These are phyloP conservation scores for Microchirus variegatus DNA, from an alignment of 2,797 vertebrate genomes.

Conservation along the genomic window DNA sequence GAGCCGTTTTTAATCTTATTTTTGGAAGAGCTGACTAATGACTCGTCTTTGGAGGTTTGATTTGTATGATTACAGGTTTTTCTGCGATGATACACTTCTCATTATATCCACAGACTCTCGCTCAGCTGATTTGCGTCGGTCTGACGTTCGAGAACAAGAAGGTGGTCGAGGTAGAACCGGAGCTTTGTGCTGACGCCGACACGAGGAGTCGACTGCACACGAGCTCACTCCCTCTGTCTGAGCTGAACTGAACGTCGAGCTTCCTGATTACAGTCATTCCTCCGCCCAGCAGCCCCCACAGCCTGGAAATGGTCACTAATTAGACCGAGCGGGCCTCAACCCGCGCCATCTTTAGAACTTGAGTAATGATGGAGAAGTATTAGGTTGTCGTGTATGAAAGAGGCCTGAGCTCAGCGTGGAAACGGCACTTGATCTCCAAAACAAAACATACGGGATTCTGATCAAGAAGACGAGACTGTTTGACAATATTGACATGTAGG, in stretches of 20 bases:
- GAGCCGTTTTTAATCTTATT: conserved; percentile 60
- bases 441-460: too few relatives aligned
- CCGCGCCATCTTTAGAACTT: conserved; percentile 19
- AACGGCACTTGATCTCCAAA: too few relatives aligned
- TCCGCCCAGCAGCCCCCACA: conserved; percentile 44
- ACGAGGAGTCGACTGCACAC: background rate
- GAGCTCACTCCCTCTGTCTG: conserved; percentile 10
- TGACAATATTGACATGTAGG: too few relatives aligned
- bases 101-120: conserved; percentile 38
- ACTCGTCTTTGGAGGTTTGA: conserved; percentile 50
- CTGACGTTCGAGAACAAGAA: conserved; percentile 1
- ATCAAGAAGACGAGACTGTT: too few relatives aligned
- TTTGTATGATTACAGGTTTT: conserved; percentile 61
- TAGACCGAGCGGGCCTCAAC: conserved; percentile 44
- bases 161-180: too few relatives aligned
- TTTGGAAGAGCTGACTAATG: conserved; percentile 68
- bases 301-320: conserved; percentile 45
- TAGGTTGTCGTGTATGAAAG: conserved; percentile 7
- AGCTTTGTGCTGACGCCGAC: background rate
- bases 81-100: conserved; percentile 48
- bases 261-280: conserved; percentile 57
- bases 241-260: background rate
- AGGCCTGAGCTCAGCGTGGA: too few relatives aligned
- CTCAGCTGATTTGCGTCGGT: conserved; percentile 1
- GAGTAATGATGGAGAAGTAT: conserved; percentile 24